Conservation (phyloP, 2,888 invertebrate species). For the Coelinius sp. region DNA sequence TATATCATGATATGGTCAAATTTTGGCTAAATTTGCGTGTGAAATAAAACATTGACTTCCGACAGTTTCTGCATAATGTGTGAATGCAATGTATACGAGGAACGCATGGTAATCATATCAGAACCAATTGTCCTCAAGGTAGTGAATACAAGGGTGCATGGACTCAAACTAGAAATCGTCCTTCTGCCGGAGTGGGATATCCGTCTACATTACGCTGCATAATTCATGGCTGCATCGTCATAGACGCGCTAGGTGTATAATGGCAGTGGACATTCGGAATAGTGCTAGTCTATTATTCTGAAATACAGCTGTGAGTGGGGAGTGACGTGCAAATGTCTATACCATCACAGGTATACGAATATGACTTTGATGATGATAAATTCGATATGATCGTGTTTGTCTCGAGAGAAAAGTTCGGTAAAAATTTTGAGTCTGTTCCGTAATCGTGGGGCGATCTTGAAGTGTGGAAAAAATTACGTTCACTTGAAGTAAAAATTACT, state of each 20-base stretch:
- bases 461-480: no score
- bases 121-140: background rate
- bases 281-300: slow-evolving; percentile 60
- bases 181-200: slow-evolving; percentile 56
- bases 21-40: no score
- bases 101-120: background rate
- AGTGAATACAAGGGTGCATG: slow-evolving; percentile 11
- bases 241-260: slow-evolving; percentile 68
- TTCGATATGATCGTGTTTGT: no score
- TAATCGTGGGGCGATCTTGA: no score
- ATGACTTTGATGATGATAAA: no score
- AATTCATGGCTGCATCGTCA: slow-evolving; percentile 67
- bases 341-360: slow-evolving; percentile 23
- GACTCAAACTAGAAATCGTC: slow-evolving; percentile 32
- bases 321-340: slow-evolving; percentile 15
- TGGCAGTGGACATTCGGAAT: slow-evolving; percentile 58
- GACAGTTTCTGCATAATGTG: background rate
- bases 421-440: no score
- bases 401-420: no score
- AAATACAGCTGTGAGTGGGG: slow-evolving; percentile 42
- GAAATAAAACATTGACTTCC: background rate
- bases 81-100: background rate
- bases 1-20: no score
- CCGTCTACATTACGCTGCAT: slow-evolving; percentile 69
- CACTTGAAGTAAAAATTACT: no score